These are phyloP conservation scores for Lineus longissimus DNA, from an alignment of 1,140 invertebrate genomes.

Conservation along the genomic window DNA sequence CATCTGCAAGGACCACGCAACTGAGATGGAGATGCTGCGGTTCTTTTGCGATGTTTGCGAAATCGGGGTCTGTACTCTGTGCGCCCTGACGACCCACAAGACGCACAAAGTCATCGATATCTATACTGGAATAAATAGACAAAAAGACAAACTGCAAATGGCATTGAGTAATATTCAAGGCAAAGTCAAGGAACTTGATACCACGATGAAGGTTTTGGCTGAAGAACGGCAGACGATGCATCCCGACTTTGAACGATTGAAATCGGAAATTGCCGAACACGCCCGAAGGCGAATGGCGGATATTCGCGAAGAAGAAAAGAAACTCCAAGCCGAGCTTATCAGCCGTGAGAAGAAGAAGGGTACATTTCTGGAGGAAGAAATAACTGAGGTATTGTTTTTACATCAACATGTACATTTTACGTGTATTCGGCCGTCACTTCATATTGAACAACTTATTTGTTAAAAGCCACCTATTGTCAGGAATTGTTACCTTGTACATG, in stretches of 20 bases:
- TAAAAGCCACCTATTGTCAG: too few species aligned
- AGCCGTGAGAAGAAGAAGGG: neutral
- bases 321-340: neutral
- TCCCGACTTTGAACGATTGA: neutral
- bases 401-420: too few species aligned
- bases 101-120: conserved; percentile 3
- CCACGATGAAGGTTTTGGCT: neutral
- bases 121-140: neutral
- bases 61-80: conserved; percentile 2
- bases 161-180: neutral
- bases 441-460: too few species aligned
- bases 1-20: neutral
- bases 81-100: conserved; percentile 1
- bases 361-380: too few species aligned
- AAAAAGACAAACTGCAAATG: conserved; percentile 3
- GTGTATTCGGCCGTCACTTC: too few species aligned
- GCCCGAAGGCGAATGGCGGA: neutral
- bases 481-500: too few species aligned
- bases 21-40: neutral
- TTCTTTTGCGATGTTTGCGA: conserved; percentile 4
- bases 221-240: neutral
- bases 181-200: neutral
- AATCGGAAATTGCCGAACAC: neutral
- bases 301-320: neutral
- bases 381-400: too few species aligned